Percentiles rank a stretch among this genome's conserved stretches.
Conservation (phyloP, 1,140 invertebrate species). For the Pomacea maculata region DNA sequence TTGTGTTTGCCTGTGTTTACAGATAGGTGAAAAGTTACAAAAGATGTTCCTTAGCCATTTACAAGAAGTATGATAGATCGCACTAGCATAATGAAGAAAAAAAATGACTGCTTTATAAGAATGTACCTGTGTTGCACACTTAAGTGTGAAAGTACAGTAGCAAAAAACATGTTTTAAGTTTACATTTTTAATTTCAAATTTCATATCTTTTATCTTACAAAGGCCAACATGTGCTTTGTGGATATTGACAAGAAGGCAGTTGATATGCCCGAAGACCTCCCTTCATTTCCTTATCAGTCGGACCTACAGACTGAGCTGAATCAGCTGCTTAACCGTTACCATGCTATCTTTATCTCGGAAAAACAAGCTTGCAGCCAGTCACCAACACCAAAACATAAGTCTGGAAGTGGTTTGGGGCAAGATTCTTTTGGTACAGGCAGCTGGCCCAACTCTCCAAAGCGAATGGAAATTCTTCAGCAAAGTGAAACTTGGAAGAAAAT, state of each 20-base stretch:
- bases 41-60: no score
- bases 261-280: conserved; percentile 94
- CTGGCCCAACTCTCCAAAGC: conserved; percentile 50
- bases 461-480: conserved; percentile 67
- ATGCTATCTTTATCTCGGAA: conserved; percentile 39
- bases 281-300: conserved; percentile 87
- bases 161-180: neutral
- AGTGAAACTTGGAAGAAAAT: conserved; percentile 80
- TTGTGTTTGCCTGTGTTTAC: no score
- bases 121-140: no score
- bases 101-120: no score
- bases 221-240: conserved; percentile 83
- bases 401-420: neutral
- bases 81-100: no score
- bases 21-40: no score
- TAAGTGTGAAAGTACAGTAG: neutral
- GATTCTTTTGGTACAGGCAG: conserved; percentile 34
- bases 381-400: conserved; percentile 32
- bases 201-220: conserved; percentile 5
- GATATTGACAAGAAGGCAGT: conserved; percentile 93
- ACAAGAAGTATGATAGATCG: no score
- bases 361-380: conserved; percentile 31
- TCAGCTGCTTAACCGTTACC: conserved; percentile 79
- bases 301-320: conserved; percentile 88
- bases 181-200: neutral